Conservation (phyloP, 2,888 invertebrate genomes). For the Dryomyza anilis region DNA sequence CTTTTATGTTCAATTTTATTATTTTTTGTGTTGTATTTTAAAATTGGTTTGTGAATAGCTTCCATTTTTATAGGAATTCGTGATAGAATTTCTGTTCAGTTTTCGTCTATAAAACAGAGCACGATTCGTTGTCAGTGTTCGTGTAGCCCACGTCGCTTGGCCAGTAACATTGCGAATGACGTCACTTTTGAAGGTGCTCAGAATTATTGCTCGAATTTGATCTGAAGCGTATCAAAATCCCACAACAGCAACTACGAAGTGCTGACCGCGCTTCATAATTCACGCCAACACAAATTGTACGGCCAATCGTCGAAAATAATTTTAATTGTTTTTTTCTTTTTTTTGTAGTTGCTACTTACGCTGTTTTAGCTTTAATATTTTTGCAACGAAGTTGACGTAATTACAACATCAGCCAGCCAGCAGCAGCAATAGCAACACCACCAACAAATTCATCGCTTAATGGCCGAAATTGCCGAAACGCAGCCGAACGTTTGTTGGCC, state of each 20-base stretch:
- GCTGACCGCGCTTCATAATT: slow-evolving; percentile 11
- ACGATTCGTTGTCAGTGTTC: background rate
- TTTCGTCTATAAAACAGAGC: no score
- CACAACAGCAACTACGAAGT: background rate
- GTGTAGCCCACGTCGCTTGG: background rate
- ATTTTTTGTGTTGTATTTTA: no score
- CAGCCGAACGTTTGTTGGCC: background rate
- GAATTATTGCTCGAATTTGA: background rate
- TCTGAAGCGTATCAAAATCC: slow-evolving; percentile 10
- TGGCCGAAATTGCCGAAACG: background rate
- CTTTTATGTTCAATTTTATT: no score
- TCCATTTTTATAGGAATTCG: no score
- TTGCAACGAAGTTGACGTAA: slow-evolving; percentile 16
- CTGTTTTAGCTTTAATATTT: slow-evolving; percentile 4
- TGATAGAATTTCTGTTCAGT: no score
- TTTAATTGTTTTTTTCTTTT: no score
- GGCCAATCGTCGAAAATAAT: background rate
- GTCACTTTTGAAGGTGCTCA: background rate
- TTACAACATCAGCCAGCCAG: slow-evolving; percentile 5
- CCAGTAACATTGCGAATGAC: no score
- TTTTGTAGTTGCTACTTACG: background rate
- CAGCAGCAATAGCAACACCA: slow-evolving; percentile 4
- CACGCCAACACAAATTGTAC: background rate
- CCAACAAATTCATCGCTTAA: background rate
- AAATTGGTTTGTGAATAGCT: no score